These are phyloP conservation scores for Thryonomys swinderianus DNA, from an alignment of 2,113 vertebrate genomes.

Conservation along the genomic window DNA sequence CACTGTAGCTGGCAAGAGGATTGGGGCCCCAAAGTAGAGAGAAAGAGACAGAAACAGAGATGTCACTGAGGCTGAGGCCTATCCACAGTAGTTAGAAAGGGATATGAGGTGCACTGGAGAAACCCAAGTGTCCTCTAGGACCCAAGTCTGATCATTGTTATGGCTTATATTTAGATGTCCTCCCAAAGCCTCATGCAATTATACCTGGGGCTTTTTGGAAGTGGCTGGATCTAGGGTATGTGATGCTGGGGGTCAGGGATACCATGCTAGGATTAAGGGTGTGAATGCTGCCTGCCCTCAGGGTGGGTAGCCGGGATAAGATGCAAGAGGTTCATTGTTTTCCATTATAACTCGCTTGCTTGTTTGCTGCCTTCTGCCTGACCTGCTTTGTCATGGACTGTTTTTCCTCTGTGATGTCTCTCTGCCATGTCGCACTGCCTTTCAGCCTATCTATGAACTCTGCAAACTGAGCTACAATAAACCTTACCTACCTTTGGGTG, in stretches of 20 bases:
- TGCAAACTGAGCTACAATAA: neutral
- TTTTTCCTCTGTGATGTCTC: neutral
- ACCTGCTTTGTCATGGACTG: neutral
- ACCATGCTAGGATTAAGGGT: neutral
- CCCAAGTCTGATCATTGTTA: neutral
- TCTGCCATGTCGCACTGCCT: neutral
- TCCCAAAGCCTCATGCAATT: neutral
- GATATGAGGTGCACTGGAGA: neutral
- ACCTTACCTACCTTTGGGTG: neutral
- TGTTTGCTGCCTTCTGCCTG: neutral
- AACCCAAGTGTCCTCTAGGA: neutral
- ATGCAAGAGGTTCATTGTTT: neutral
- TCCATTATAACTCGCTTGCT: neutral
- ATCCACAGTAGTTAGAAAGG: neutral
- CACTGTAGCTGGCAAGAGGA: neutral
- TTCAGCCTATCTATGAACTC: neutral
- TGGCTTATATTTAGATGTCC: neutral
- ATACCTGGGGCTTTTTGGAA: neutral
- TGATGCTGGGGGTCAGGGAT: neutral
- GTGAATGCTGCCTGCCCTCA: neutral
- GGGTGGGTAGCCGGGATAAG: no score
- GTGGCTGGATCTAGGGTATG: neutral
- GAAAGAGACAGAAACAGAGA: neutral
- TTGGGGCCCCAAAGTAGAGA: neutral
- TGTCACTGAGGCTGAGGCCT: neutral